Percentiles rank a stretch among this genome's conserved stretches.
phyloP scores from a whole-genome alignment of 2,113 vertebrate species.

The Guaruba guarouba region DNA sequence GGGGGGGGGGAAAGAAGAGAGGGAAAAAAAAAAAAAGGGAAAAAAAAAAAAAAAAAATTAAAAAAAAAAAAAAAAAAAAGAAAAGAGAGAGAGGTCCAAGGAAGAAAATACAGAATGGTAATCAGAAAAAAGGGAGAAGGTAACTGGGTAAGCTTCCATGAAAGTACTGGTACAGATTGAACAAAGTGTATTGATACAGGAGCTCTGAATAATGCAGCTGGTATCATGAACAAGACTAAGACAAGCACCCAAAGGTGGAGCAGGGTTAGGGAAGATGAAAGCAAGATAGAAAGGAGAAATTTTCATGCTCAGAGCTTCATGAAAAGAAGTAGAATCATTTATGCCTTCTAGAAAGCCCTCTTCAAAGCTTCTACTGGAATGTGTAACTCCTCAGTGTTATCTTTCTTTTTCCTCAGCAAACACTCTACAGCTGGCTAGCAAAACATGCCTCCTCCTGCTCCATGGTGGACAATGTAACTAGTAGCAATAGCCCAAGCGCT shows the following conservation, averaged over 20 bases:
- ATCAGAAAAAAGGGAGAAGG: not conserved
- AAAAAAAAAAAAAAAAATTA: not conserved
- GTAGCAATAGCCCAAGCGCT: not conserved
- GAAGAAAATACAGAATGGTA: not conserved
- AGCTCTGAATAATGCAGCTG: not conserved
- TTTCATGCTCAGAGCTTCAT: not conserved
- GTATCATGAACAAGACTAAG: not conserved
- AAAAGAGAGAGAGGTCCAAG: not conserved
- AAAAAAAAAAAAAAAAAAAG: too few relatives aligned
- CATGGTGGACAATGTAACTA: not conserved
- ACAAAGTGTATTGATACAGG: not conserved
- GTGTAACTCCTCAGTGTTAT: not conserved
- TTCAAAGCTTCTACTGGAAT: not conserved
- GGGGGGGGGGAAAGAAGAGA: not conserved
- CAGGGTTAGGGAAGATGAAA: fast-evolving
- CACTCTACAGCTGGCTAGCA: not conserved
- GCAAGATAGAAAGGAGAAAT: not conserved
- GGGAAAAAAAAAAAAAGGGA: not conserved
- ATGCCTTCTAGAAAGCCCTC: not conserved
- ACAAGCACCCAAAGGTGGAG: not conserved
- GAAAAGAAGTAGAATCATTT: not conserved
- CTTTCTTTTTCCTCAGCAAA: not conserved
- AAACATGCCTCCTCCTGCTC: not conserved
- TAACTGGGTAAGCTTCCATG: not conserved
- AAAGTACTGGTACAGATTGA: not conserved